A percentile compares a stretch with the other conserved stretches of the same genome.
These are phyloP conservation scores for Ceratina australensis DNA, from an alignment of 1,140 invertebrate genomes.

Conservation along the genomic window DNA sequence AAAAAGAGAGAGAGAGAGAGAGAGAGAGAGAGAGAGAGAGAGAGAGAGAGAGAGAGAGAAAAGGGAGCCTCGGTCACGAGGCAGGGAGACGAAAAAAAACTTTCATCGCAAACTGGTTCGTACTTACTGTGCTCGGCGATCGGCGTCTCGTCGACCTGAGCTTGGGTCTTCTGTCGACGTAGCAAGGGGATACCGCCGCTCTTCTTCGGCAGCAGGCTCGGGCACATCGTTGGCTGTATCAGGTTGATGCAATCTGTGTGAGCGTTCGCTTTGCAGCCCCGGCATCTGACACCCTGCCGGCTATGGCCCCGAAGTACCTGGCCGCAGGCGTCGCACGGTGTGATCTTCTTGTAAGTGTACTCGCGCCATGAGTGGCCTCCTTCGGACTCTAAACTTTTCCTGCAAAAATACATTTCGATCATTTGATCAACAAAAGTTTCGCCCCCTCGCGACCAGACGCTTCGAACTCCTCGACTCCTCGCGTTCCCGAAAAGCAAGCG, in stretches of 20 bases:
- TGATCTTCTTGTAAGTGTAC: slow-evolving; percentile 97
- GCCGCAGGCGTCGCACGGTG: slow-evolving; percentile 95
- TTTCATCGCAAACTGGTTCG: slow-evolving; percentile 3
- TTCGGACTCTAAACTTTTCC: slow-evolving; percentile 88
- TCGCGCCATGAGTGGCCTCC: slow-evolving; percentile 92
- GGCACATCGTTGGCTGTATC: slow-evolving; percentile 73
- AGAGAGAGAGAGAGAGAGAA: slow-evolving; percentile 4
- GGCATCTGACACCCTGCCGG: slow-evolving; percentile 93
- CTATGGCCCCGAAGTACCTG: slow-evolving; percentile 95
- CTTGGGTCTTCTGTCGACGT: slow-evolving; percentile 89
- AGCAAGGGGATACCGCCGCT: slow-evolving; percentile 89
- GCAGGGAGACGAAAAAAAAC: neutral
- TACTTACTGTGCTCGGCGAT: slow-evolving; percentile 76
- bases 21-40: neutral
- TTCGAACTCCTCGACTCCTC: no score
- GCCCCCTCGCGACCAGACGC: no score
- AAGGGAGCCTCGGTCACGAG: neutral
- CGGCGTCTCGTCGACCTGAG: slow-evolving; percentile 66
- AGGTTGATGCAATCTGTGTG: slow-evolving; percentile 88
- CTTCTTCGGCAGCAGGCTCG: slow-evolving; percentile 82
- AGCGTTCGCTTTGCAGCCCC: slow-evolving; percentile 94
- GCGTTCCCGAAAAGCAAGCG: no score
- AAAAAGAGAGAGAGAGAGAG: slow-evolving; percentile 1
- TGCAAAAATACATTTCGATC: slow-evolving; percentile 65
- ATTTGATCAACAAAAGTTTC: no score